Base-by-base conservation (phyloP, 2,888 invertebrate species). In the Antheraea assamensis region DNA sequence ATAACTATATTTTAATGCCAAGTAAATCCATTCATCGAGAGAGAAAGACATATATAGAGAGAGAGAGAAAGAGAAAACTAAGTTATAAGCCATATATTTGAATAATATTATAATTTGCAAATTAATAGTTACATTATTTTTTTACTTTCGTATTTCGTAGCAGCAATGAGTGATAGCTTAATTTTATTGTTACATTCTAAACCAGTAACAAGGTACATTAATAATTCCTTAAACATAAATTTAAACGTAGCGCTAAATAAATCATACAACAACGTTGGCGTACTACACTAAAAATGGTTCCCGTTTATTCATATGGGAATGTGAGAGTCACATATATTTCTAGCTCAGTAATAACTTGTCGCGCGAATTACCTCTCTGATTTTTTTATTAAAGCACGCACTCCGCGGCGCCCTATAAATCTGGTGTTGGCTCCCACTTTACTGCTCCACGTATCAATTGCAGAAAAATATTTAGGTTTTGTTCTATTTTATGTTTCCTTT, bases 331-430 rank as follows among this genome's bases (percentile, higher is more conserved):
- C 88, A 91, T 89, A 92, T 92, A 90, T 90, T 88, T 88, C 86
- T 85, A 87, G 87, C 82, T 79, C 81, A 77, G 92, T 89, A 90
- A 92, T 93, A 94, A 93, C 88, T 92, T 92, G 91, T 92, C 88
- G 87, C 87, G 87, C 83, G 90, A 92, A 92, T 93, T 92, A 93
- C 94, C 92, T 92, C 89, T 90, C 88, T 89, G 90, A 87, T 91
- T 90, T 90, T 92, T 93, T 92, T 92, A 91, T 91, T 89, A 90
- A 91, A 89, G 88, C 90, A 90, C 92, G 88, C 92, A 90, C 88
- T 87, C 84, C 82, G 84, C 87, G 92, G 92, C 92, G 93, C 92
- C 93, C 86, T 88, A 93, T 94, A 94, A 93, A 93, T 94, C 90
- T 90, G 87, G 81, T 87, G 89, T 84, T 88, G 90, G 90, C 88